A percentile compares a stretch with the other conserved stretches of the same genome.
Evolutionary conservation across 2,797 vertebrate genomes (phyloP).

Genomic region (Agapornis canus): DNA sequence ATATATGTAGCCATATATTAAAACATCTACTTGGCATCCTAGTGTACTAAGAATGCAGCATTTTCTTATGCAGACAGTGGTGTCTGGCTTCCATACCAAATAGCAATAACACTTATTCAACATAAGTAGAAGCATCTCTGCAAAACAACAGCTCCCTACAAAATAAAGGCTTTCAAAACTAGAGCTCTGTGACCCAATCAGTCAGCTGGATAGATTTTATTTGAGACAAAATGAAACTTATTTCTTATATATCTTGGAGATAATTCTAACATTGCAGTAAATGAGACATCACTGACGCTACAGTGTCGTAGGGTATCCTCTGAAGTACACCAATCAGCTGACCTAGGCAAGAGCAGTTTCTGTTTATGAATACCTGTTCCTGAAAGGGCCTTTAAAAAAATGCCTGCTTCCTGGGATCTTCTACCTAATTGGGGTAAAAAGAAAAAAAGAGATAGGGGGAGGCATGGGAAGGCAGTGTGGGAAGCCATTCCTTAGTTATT

Average conservation of each 20-base stretch:
- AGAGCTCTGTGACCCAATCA: not conserved
- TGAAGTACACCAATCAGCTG: not conserved
- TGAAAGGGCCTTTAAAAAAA: not conserved
- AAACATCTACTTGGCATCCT: constrained; percentile 36
- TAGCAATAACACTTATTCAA: constrained; percentile 9
- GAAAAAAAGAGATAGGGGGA: too few species aligned
- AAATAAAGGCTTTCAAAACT: constrained; percentile 24
- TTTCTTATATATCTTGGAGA: not conserved
- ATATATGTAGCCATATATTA: constrained; percentile 42
- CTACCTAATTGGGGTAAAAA: accelerated
- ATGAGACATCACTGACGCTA: not conserved
- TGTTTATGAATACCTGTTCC: not conserved
- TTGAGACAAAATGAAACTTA: not conserved
- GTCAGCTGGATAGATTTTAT: not conserved
- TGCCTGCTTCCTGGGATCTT: not conserved
- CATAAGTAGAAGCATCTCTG: constrained; percentile 23
- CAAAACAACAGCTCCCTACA: not conserved
- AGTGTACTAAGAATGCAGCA: constrained; percentile 33
- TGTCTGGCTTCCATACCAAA: constrained; percentile 60
- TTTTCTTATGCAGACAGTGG: constrained; percentile 67
- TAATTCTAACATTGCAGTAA: not conserved
- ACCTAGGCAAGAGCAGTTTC: not conserved
- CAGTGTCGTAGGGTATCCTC: not conserved
- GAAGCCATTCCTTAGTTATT: not conserved
- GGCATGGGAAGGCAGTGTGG: not conserved